Percentiles rank a stretch among this genome's conserved stretches.
phyloP scores from a whole-genome alignment of 2,113 vertebrate species.

The Stigmatopora nigra region DNA sequence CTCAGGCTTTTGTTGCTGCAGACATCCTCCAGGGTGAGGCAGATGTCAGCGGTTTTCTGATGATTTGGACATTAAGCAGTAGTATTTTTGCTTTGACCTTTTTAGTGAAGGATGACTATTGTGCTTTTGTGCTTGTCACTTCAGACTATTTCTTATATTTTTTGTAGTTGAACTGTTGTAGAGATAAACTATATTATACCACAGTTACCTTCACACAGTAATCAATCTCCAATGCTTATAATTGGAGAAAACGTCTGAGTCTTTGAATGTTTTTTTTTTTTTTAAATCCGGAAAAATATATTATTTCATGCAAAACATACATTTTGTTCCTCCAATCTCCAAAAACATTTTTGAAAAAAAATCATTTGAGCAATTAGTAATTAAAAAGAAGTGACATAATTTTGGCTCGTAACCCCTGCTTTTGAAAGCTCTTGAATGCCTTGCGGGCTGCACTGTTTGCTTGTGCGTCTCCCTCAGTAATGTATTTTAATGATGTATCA shows the following conservation, averaged over 20 bases:
- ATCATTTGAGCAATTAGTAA: constrained; percentile 47
- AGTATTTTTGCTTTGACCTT: constrained; percentile 13
- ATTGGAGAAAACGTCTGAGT: too few relatives aligned
- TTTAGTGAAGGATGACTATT: constrained; percentile 22
- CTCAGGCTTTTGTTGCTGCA: constrained; percentile 44
- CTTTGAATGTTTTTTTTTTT: too few relatives aligned
- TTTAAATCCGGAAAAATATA: too few relatives aligned
- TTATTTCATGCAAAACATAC: constrained; percentile 35
- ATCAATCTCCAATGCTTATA: too few relatives aligned
- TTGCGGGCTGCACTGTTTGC: constrained; percentile 22
- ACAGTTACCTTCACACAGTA: too few relatives aligned
- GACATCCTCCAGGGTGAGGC: constrained; percentile 43
- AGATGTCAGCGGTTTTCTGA: constrained; percentile 48
- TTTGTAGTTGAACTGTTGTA: not conserved
- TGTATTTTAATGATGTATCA: constrained; percentile 41
- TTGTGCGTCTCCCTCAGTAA: constrained; percentile 17
- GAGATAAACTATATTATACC: not conserved
- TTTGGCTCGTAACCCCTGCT: constrained; percentile 38
- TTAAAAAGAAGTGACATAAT: constrained; percentile 55
- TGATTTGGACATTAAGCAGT: constrained; percentile 50
- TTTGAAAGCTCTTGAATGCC: constrained; percentile 32
- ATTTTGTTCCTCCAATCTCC: not conserved
- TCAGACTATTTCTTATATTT: not conserved
- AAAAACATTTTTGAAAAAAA: constrained; percentile 45
- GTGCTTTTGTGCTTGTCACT: constrained; percentile 21